Conservation (phyloP, 2,797 vertebrate species). For the Pseudochirops corinnae region DNA sequence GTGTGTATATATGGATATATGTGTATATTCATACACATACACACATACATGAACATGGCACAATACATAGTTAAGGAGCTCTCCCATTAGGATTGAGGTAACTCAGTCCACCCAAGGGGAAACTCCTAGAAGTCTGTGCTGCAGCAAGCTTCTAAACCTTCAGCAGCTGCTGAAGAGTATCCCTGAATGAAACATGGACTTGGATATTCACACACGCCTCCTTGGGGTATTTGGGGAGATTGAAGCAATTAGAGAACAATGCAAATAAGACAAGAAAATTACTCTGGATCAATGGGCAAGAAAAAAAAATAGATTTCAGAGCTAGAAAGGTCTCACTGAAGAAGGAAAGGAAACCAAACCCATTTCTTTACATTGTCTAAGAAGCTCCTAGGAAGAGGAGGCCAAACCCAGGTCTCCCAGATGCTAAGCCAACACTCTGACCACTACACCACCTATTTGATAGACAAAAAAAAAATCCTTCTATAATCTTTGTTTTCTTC, state of each 20-base stretch:
- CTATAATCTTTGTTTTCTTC: not conserved
- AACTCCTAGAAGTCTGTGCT: not conserved
- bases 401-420: too few species aligned
- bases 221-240: not conserved
- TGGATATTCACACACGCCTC: too few species aligned
- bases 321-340: not conserved
- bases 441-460: not conserved
- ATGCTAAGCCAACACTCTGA: rapidly evolving
- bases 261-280: not conserved
- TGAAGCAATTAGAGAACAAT: not conserved
- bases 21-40: too few species aligned
- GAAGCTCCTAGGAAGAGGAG: rapidly evolving
- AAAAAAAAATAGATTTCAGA: not conserved
- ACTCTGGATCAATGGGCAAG: not conserved
- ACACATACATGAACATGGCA: too few species aligned
- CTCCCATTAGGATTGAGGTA: not conserved
- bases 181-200: not conserved
- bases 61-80: not conserved
- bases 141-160: not conserved
- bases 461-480: rapidly evolving
- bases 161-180: not conserved
- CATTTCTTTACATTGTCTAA: rapidly evolving
- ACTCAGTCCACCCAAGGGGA: not conserved
- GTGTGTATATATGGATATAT: too few species aligned
- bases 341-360: not conserved